A percentile compares a stretch with the other conserved stretches of the same genome.
These are phyloP conservation scores for Lepidurus arcticus DNA, from an alignment of 1,140 invertebrate genomes.

Conservation along the genomic window DNA sequence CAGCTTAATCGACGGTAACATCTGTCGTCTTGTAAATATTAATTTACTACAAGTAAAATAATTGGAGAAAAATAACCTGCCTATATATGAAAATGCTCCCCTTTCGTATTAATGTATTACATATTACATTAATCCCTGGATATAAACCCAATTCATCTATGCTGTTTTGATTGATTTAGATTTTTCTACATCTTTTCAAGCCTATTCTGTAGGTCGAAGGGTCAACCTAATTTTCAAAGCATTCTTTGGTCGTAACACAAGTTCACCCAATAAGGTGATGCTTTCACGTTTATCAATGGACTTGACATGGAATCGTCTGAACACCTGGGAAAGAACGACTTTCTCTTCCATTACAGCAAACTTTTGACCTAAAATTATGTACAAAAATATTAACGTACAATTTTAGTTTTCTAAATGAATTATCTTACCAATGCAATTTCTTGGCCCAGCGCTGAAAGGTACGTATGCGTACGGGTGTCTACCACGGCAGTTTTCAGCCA, in stretches of 20 bases:
- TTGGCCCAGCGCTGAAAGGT: conserved; percentile 67
- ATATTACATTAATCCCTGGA: too few species aligned
- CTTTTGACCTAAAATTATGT: conserved; percentile 47
- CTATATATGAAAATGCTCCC: too few species aligned
- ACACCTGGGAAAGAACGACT: conserved; percentile 47
- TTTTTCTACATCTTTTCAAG: not conserved
- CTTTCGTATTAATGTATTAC: too few species aligned
- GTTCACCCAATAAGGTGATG: conserved; percentile 69
- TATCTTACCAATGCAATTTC: conserved; percentile 63
- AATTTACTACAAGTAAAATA: too few species aligned
- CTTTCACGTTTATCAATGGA: conserved; percentile 59
- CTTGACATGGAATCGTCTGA: conserved; percentile 43
- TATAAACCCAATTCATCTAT: too few species aligned
- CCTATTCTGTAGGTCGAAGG: not conserved
- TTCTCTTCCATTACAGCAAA: conserved; percentile 54
- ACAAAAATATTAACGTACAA: not conserved
- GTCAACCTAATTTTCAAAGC: conserved; percentile 35
- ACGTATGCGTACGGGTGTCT: conserved; percentile 61
- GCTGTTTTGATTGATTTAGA: not conserved
- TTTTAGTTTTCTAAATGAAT: not conserved
- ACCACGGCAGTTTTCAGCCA: conserved; percentile 49
- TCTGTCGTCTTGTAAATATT: too few species aligned
- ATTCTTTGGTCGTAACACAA: conserved; percentile 64
- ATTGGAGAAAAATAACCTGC: too few species aligned
- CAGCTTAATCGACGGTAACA: too few species aligned